Evolutionary conservation across 2,797 vertebrate species (phyloP).

Genomic region (Urophycis tenuis): DNA sequence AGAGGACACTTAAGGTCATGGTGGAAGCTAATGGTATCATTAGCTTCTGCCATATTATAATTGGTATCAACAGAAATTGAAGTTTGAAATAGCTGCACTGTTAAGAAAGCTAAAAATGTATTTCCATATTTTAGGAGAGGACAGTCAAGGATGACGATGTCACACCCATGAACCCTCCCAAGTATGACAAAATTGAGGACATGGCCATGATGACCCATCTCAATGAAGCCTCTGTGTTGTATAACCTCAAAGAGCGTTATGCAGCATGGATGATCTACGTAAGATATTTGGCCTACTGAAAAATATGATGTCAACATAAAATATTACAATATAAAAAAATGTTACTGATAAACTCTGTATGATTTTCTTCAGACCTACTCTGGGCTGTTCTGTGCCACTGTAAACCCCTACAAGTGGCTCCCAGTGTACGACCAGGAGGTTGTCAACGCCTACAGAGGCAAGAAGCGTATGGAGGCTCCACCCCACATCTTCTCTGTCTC

Average conservation of each 20-base stretch:
- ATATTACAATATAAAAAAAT: too few species aligned
- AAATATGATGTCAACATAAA: too few species aligned
- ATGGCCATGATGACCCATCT: constrained; percentile 50
- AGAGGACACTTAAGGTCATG: not conserved
- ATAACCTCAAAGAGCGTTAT: constrained; percentile 49
- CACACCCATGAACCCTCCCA: constrained; percentile 36
- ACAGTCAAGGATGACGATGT: not conserved
- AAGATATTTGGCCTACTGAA: too few species aligned
- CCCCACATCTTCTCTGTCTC: constrained; percentile 8
- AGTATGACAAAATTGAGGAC: constrained; percentile 49
- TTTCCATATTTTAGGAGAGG: constrained; percentile 1
- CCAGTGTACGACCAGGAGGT: constrained; percentile 71
- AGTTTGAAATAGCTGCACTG: too few species aligned
- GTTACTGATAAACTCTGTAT: not conserved
- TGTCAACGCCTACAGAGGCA: constrained; percentile 78
- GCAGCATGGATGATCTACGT: constrained; percentile 50
- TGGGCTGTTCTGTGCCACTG: too few species aligned
- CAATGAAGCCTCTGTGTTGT: constrained; percentile 54
- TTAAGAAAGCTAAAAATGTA: too few species aligned
- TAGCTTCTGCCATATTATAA: too few species aligned
- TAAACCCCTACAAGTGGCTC: too few species aligned
- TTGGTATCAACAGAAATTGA: too few species aligned
- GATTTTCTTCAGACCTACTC: not conserved
- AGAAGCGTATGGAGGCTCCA: constrained; percentile 78
- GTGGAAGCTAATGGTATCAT: too few species aligned